Conservation (phyloP, 2,797 vertebrate species). For the Rhynchonycteris naso region DNA sequence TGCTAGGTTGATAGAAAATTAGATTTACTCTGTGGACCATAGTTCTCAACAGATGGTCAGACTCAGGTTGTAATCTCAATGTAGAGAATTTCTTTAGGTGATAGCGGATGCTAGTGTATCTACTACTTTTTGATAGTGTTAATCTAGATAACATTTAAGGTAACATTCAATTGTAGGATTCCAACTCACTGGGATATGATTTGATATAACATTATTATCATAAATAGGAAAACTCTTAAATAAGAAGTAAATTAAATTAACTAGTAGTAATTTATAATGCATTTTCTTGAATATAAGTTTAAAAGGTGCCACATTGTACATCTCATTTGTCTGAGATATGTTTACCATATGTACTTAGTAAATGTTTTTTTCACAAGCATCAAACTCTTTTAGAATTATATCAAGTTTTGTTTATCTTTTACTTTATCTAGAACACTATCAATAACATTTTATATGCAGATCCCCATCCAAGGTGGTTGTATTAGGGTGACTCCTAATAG, state of each 20-base stretch:
- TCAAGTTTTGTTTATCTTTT: constrained; percentile 2
- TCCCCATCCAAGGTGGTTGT: not conserved
- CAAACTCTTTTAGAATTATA: not conserved
- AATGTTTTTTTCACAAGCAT: not conserved
- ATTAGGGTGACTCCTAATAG: not conserved
- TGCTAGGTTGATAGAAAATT: not conserved
- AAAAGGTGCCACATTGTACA: not conserved
- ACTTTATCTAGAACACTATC: not conserved
- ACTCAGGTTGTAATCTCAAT: not conserved
- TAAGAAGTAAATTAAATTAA: not conserved
- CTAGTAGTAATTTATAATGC: not conserved
- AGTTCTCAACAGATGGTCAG: not conserved
- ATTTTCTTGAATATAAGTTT: not conserved
- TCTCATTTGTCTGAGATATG: not conserved
- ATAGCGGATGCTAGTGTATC: not conserved
- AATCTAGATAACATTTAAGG: not conserved
- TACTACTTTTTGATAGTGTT: not conserved
- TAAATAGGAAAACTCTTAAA: not conserved
- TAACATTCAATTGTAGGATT: not conserved
- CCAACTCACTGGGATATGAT: not conserved
- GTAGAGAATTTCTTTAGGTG: not conserved
- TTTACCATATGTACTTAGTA: not conserved
- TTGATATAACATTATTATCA: not conserved
- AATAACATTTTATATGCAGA: not conserved
- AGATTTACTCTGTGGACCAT: not conserved